These are phyloP conservation scores for Gonioctena quinquepunctata DNA, from an alignment of 1,140 invertebrate species.

Conservation along the genomic window DNA sequence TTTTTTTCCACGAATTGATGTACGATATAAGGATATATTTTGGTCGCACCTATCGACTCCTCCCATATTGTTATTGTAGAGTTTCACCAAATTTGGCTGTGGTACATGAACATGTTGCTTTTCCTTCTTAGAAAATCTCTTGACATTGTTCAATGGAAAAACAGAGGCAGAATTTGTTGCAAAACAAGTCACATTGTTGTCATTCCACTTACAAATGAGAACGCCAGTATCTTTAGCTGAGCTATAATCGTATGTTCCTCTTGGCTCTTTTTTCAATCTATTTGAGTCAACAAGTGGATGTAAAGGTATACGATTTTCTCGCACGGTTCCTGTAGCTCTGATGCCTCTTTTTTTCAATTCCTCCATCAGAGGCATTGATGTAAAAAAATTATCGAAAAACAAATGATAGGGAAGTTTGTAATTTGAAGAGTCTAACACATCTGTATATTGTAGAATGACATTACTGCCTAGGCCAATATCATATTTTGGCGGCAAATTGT, in stretches of 20 bases:
- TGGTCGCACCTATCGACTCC: slow-evolving; percentile 44
- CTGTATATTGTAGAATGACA: not conserved
- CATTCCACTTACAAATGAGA: slow-evolving; percentile 35
- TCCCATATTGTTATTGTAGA: slow-evolving; percentile 43
- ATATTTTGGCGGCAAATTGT: not conserved
- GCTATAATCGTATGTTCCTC: slow-evolving; percentile 5
- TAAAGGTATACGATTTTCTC: slow-evolving; percentile 25
- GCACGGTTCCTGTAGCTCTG: slow-evolving; percentile 28
- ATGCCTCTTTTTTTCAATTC: slow-evolving; percentile 21
- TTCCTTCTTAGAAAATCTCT: slow-evolving; percentile 33
- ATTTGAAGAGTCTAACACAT: not conserved
- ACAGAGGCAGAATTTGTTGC: slow-evolving; percentile 24
- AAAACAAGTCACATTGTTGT: slow-evolving; percentile 32
- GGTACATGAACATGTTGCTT: slow-evolving; percentile 35
- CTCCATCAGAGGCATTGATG: slow-evolving; percentile 25
- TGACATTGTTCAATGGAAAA: slow-evolving; percentile 29
- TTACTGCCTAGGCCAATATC: not conserved
- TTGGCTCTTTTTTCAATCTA: slow-evolving; percentile 24
- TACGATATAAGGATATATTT: slow-evolving; percentile 41
- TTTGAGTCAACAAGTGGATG: not conserved
- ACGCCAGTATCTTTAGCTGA: slow-evolving; percentile 17
- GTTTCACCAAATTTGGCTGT: slow-evolving; percentile 39
- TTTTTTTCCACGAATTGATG: slow-evolving; percentile 42
- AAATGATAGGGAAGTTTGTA: slow-evolving; percentile 20
- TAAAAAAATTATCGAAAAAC: slow-evolving; percentile 35